Evolutionary conservation across 2,797 vertebrate species (phyloP).

Genomic region (Phalloptychus januarius): DNA sequence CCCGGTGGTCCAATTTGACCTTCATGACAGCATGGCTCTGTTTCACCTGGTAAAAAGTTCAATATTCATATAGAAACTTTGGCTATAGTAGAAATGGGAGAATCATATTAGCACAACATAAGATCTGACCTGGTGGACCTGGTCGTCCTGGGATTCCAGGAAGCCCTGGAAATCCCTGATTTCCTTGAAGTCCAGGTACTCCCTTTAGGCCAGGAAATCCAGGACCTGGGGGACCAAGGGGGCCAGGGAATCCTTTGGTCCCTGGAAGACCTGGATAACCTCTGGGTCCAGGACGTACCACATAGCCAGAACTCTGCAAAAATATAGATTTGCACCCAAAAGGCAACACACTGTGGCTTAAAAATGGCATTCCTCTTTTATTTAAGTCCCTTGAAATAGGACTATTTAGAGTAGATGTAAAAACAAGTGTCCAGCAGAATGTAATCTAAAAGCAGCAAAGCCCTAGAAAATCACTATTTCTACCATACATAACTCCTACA

Average conservation of each 20-base stretch:
- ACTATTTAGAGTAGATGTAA: neutral
- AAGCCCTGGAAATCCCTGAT: slow-evolving; percentile 50
- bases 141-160: slow-evolving; percentile 54
- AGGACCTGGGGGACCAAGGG: slow-evolving; percentile 43
- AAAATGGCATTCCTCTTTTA: neutral
- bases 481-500: neutral
- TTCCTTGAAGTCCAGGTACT: slow-evolving; percentile 56
- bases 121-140: slow-evolving; percentile 63
- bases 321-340: neutral
- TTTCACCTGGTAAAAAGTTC: slow-evolving; percentile 57
- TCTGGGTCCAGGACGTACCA: slow-evolving; percentile 52
- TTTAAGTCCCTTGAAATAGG: neutral
- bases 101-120: neutral
- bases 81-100: neutral
- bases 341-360: neutral
- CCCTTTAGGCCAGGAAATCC: slow-evolving; percentile 54
- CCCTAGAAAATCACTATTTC: neutral
- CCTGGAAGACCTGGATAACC: slow-evolving; percentile 62
- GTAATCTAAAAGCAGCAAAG: neutral
- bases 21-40: slow-evolving; percentile 45
- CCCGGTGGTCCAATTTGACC: slow-evolving; percentile 43
- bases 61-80: neutral
- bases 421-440: neutral
- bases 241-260: slow-evolving; percentile 59
- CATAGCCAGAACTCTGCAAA: slow-evolving; percentile 46